phyloP scores from a whole-genome alignment of 2,797 vertebrate genomes.

The Cryptoblepharus egeriae region DNA sequence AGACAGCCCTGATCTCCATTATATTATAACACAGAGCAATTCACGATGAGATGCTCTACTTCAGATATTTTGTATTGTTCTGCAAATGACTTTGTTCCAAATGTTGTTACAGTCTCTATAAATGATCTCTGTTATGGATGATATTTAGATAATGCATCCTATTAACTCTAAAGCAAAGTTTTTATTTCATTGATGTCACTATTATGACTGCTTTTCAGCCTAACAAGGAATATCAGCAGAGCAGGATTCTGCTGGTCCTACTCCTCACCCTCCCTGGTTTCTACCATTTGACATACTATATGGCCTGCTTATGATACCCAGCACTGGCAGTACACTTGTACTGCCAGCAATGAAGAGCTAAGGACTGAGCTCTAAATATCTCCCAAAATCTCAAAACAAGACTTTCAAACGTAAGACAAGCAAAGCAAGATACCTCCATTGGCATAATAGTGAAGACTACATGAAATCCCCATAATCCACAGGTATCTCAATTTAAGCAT shows the following conservation, averaged over 20 bases:
- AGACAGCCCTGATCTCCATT: neutral
- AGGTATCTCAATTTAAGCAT: no score
- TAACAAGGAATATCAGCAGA: no score
- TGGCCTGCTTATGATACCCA: neutral
- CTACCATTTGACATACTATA: no score
- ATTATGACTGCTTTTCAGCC: neutral
- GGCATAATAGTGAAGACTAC: no score
- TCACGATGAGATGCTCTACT: neutral
- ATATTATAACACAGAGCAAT: neutral
- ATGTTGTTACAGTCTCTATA: neutral
- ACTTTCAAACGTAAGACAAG: no score
- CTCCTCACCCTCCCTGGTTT: no score
- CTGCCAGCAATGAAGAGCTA: no score
- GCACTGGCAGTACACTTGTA: no score
- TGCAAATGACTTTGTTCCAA: neutral
- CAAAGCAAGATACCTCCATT: no score
- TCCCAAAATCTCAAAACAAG: neutral
- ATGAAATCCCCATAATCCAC: no score
- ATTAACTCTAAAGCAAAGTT: neutral
- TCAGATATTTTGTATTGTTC: neutral
- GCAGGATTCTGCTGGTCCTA: no score
- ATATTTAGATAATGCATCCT: neutral
- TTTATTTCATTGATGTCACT: neutral
- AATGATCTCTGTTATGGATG: neutral
- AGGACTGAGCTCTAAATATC: neutral